These are phyloP conservation scores for Poecilus cupreus DNA, from an alignment of 2,888 invertebrate species.

Conservation along the genomic window DNA sequence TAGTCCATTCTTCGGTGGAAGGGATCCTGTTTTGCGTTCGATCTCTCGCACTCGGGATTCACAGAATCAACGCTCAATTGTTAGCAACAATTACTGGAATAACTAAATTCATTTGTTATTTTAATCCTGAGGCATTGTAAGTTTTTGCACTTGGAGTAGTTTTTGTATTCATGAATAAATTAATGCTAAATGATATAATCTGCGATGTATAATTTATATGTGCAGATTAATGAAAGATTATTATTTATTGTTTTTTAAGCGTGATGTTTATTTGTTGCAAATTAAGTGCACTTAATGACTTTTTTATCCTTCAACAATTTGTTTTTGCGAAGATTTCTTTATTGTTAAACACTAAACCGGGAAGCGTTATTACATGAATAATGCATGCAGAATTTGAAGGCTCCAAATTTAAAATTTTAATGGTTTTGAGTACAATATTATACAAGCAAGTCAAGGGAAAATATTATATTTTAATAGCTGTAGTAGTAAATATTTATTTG, in stretches of 20 bases:
- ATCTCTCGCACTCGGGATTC: background rate
- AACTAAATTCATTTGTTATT: background rate
- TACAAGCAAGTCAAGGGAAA: no score
- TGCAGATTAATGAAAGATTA: no score
- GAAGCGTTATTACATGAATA: no score
- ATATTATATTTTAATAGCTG: no score
- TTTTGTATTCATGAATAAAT: background rate
- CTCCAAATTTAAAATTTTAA: no score
- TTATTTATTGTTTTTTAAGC: background rate
- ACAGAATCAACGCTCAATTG: slow-evolving; percentile 23
- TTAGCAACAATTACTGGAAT: background rate
- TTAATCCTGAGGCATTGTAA: background rate
- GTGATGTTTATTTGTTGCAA: background rate
- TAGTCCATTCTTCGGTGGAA: background rate
- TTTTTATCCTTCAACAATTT: no score
- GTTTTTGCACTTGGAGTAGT: background rate
- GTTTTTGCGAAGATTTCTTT: no score
- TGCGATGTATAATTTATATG: background rate
- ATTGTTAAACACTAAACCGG: no score
- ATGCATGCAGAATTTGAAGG: no score
- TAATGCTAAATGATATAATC: background rate
- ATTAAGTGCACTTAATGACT: background rate
- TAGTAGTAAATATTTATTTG: no score
- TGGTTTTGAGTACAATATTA: no score
- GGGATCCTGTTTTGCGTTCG: background rate